A percentile compares a stretch with the other conserved stretches of the same genome.
phyloP scores from a whole-genome alignment of 2,113 vertebrate genomes.

The Chamaea fasciata region DNA sequence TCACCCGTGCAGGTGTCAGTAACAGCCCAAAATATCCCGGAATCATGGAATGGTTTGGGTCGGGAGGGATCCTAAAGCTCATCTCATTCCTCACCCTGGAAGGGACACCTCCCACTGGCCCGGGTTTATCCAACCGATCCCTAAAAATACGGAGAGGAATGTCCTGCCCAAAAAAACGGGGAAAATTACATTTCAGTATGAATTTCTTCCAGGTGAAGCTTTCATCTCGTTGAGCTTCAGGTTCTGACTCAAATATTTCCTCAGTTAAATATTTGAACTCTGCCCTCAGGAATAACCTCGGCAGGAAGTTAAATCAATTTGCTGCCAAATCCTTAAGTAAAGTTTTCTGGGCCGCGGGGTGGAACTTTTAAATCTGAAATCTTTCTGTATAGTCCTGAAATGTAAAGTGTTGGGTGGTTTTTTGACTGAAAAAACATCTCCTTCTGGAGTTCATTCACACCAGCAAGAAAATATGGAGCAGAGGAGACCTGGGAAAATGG shows the following conservation, averaged over 20 bases:
- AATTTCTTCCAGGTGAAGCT: neutral
- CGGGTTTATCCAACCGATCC: neutral
- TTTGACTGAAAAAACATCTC: neutral
- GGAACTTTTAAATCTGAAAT: no score
- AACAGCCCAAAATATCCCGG: neutral
- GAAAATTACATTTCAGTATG: neutral
- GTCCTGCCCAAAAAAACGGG: neutral
- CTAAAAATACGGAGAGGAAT: neutral
- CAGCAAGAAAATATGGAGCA: neutral
- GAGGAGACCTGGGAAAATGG: neutral
- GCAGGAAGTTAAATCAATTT: neutral
- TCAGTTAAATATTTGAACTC: neutral
- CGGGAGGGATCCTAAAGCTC: neutral
- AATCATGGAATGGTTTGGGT: no score
- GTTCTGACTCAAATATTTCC: neutral
- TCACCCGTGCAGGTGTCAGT: neutral
- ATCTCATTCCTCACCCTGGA: no score
- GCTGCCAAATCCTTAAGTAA: neutral
- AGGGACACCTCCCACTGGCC: no score
- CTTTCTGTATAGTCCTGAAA: neutral
- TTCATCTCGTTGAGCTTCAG: neutral
- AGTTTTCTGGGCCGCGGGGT: neutral
- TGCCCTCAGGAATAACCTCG: rapidly evolving
- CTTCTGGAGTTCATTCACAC: neutral
- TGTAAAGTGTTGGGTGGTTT: rapidly evolving